Evolutionary conservation across 2,888 invertebrate genomes (phyloP), one percentile per base, ranked within the genome.

Genomic region (Drosophila meridionalis): DNA sequence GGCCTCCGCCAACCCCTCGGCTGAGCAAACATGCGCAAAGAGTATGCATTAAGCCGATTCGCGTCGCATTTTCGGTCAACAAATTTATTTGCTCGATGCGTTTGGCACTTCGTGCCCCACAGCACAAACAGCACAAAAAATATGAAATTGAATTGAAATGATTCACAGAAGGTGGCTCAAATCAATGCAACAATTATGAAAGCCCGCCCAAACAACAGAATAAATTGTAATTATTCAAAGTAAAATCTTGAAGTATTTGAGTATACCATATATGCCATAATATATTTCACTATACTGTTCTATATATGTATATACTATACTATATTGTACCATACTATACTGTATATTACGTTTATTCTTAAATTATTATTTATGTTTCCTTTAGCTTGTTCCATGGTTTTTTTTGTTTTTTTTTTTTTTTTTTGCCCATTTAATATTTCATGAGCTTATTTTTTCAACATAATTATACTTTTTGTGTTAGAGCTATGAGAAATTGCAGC

Each of bases 21-120:
- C 14, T 32, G 45, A 61, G 43, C 26, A 61, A 64, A 59, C 71
- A 78, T 78, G 77, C 77, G 77, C 77, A 80, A 42, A 64, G 65
- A 69, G 61, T 38, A 47, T 50, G 56, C 47, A 58, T 38, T 52
- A 56, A 50, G 47, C 59, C 45, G 48, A 65, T 61, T 82, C 65
- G 82, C 61, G 36, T 59, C 68, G 40, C 45, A 59, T 60, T 71
- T 71, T 73, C 72, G 73, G 69, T 45, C 67, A 82, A 65, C 73
- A 74, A 81, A 78, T 73, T 45, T 77, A 80, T 83, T 86, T 83
- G 60, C 74, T 80, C 77, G 72, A 66, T 83, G 83, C 78, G 53
- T 74, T 88, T 58, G 73, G 36, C 70, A 66, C 40, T 40, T 40
- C 40, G 20, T 60, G 36, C 9, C 14, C 14, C 5, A 40, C 36